A percentile compares a stretch with the other conserved stretches of the same genome.
These are phyloP conservation scores for Choreutis nemorana DNA, from an alignment of 2,888 invertebrate genomes.

Conservation along the genomic window DNA sequence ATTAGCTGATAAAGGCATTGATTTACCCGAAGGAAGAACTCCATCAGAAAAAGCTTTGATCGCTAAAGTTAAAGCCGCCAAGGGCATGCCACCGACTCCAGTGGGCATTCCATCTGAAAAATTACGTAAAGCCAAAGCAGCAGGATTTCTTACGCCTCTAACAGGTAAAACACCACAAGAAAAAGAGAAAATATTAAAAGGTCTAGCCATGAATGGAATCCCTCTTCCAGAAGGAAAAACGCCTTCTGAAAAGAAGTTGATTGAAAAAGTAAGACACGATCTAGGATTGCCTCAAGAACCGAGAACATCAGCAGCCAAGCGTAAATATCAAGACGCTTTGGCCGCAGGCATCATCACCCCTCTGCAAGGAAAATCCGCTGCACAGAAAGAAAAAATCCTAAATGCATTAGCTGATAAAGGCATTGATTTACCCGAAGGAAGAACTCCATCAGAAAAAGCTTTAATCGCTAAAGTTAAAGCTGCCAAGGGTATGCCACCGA, in stretches of 20 bases:
- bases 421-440: conserved; percentile 16
- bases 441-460: conserved; percentile 16
- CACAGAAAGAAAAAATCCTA: conserved; percentile 16
- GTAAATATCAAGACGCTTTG: conserved; percentile 14
- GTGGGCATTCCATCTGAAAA: conserved; percentile 16
- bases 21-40: conserved; percentile 20
- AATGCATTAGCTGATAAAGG: conserved; percentile 14
- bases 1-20: conserved; percentile 15
- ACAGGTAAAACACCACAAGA: conserved; percentile 14
- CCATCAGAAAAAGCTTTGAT: conserved; percentile 13
- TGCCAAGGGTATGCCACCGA: background rate
- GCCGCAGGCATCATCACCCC: conserved; percentile 17
- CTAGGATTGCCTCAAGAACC: conserved; percentile 20
- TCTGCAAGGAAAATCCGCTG: conserved; percentile 14
- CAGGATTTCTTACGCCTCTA: conserved; percentile 18
- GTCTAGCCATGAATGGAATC: conserved; percentile 17
- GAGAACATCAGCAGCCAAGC: conserved; percentile 12
- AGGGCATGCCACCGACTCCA: conserved; percentile 14
- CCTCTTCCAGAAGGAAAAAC: conserved; percentile 23
- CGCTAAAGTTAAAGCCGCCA: conserved; percentile 7
- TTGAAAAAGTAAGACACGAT: conserved; percentile 19
- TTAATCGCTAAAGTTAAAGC: conserved; percentile 15
- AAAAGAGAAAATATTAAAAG: conserved; percentile 18
- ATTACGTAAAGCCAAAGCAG: conserved; percentile 17
- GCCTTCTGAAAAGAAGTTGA: conserved; percentile 19